Percentiles rank a stretch among this genome's conserved stretches.
phyloP scores from a whole-genome alignment of 2,888 invertebrate species.

The Carpatolechia fugitivella region DNA sequence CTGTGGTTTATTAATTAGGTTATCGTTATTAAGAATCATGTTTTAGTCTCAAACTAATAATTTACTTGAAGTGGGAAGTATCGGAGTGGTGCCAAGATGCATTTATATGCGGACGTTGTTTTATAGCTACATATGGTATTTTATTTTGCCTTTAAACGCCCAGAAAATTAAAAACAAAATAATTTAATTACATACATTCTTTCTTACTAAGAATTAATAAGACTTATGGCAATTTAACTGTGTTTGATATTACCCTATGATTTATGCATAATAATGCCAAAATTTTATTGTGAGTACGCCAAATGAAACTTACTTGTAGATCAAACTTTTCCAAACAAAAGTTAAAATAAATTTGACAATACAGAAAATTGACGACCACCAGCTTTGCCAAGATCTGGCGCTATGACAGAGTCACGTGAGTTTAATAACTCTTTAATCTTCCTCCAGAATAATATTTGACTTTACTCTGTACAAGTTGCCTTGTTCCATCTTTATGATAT shows the following conservation, averaged over 20 bases:
- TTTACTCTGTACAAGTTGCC: constrained; percentile 73
- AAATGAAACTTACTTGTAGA: too few relatives aligned
- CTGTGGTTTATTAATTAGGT: constrained; percentile 31
- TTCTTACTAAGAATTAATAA: too few relatives aligned
- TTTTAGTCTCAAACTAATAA: constrained; percentile 20
- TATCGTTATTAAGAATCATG: constrained; percentile 24
- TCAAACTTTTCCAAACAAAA: too few relatives aligned
- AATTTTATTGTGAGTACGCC: too few relatives aligned
- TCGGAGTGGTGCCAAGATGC: constrained; percentile 40
- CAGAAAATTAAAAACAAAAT: too few relatives aligned
- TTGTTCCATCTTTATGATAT: constrained; percentile 76
- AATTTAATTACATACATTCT: too few relatives aligned
- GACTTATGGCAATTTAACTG: too few relatives aligned
- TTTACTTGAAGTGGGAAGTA: constrained; percentile 15
- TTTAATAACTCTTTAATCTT: constrained; percentile 73
- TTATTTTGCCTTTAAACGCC: too few relatives aligned
- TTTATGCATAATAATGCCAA: too few relatives aligned
- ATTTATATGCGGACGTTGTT: constrained; percentile 9
- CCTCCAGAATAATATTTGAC: constrained; percentile 72
- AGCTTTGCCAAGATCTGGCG: background rate
- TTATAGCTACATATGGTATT: too few relatives aligned
- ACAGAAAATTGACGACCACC: constrained; percentile 8
- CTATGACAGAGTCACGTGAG: constrained; percentile 37
- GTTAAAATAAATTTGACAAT: background rate
- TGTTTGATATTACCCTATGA: too few relatives aligned